Base-by-base conservation (phyloP, 2,797 vertebrate genomes). In the Psittacula derbiana region DNA sequence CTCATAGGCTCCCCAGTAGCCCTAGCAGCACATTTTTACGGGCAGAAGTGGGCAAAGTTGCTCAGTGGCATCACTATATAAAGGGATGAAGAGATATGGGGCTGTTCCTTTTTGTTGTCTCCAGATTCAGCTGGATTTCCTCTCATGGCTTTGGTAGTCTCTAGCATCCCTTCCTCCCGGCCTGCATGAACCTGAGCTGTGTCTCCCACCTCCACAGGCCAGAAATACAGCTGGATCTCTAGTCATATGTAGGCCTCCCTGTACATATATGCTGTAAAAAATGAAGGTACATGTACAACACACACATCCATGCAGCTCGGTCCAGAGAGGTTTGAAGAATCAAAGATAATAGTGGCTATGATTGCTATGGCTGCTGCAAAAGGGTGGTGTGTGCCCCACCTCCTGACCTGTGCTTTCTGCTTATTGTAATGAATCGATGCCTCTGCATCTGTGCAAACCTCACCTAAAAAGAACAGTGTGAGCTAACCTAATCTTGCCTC, bases 401-500 rank as follows among this genome's bases (percentile, higher is more conserved):
- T 40, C 76, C 65, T 71, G 52, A 30, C 80, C 92, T 67, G 55
- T 65, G 81, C 84, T 75, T 76, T 73, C 88, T 95, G 76, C 33
- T 90, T 84, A 81, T 62, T 78, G 78, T 72, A 87, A 97, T 33
- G 78, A 53, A 92, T 82, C 1, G 11, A 58, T n/a, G 58, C 52
- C 60, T 92, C 95, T 88, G 89, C 27, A 25, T 88, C 85, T 92
- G 94, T 91, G 90, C 93, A 92, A 91, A 83, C 11, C 93, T 60
- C 90, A 94, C 88, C 94, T 88, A 70, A 88, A 93, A 95, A 80
- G 91, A 93, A 50, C 55, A 23, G 71, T 73, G 88, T 36, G 72
- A 92, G 90, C 97, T 98, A 98, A 98, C 97, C 97, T 96, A 97
- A 97, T 97, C 97, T 96, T 18, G 3, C 60, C 96, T 75, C 95